Conservation (phyloP, 2,888 invertebrate species). For the Cyclophora punctaria region DNA sequence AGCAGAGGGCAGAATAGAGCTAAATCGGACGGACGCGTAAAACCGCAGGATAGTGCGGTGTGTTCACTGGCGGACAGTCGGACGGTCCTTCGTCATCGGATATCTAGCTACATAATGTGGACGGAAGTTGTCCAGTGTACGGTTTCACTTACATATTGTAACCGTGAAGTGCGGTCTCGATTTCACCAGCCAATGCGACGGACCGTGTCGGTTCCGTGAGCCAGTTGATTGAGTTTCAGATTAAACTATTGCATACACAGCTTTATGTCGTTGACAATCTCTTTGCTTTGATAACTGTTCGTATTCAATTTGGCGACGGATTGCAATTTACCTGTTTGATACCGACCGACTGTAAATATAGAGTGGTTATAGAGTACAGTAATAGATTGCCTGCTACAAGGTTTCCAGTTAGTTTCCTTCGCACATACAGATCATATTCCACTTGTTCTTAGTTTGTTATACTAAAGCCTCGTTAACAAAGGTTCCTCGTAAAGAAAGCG, state of each 20-base stretch:
- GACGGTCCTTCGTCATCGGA: conserved; percentile 46
- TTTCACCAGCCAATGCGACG: conserved; percentile 49
- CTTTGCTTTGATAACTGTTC: conserved; percentile 15
- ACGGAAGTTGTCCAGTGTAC: conserved; percentile 67
- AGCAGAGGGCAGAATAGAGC: conserved; percentile 23
- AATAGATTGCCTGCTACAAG: too few species aligned
- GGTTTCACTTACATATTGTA: conserved; percentile 58
- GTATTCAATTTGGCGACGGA: too few species aligned
- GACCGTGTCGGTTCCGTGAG: conserved; percentile 54
- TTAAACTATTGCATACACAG: conserved; percentile 30
- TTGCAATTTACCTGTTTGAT: too few species aligned
- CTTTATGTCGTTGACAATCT: conserved; percentile 26
- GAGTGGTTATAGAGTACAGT: too few species aligned
- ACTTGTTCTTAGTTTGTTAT: too few species aligned
- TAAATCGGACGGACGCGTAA: conserved; percentile 38
- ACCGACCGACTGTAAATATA: too few species aligned
- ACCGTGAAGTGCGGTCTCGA: conserved; percentile 50
- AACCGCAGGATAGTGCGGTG: conserved; percentile 37
- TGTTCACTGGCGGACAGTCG: conserved; percentile 20
- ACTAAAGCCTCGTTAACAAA: too few species aligned
- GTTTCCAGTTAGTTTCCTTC: too few species aligned
- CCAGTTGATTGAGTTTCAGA: conserved; percentile 62
- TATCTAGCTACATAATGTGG: conserved; percentile 53
- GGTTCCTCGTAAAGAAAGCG: too few species aligned
- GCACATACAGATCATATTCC: too few species aligned